Percentiles rank a stretch among this genome's conserved stretches.
phyloP scores from a whole-genome alignment of 2,888 invertebrate genomes.

The Drosophila buzzatii region DNA sequence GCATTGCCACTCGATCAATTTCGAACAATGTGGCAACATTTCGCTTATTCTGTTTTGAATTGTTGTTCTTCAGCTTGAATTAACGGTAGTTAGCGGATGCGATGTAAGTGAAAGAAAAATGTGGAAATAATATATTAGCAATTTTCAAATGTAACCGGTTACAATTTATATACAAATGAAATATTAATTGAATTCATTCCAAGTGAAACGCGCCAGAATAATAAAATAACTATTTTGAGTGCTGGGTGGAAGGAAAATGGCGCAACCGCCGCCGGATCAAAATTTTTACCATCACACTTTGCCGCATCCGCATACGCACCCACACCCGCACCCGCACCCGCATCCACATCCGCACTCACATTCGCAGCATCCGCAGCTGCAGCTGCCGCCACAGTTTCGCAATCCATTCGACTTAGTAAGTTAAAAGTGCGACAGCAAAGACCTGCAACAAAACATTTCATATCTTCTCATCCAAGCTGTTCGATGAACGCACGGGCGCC shows the following conservation, averaged over 20 bases:
- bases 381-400: conserved; percentile 75
- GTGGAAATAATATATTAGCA: conserved; percentile 61
- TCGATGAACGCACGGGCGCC: conserved; percentile 74
- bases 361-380: conserved; percentile 70
- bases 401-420: conserved; percentile 80
- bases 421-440: conserved; percentile 15
- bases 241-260: conserved; percentile 75
- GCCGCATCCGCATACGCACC: conserved; percentile 60
- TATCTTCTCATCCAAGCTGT: conserved; percentile 52
- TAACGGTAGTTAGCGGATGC: conserved; percentile 61
- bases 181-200: conserved; percentile 12
- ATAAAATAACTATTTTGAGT: conserved; percentile 18
- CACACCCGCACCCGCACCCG: conserved; percentile 55
- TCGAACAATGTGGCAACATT: conserved; percentile 12
- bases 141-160: conserved; percentile 68
- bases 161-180: conserved; percentile 42
- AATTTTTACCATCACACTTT: conserved; percentile 73
- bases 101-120: conserved; percentile 61
- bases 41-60: conserved; percentile 56
- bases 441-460: conserved; percentile 11
- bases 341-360: conserved; percentile 47
- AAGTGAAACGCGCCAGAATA: conserved; percentile 38
- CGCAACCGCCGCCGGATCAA: conserved; percentile 78
- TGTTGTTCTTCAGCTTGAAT: conserved; percentile 39
- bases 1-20: conserved; percentile 28